Evolutionary conservation across 2,888 invertebrate species (phyloP), one percentile per base, ranked within the genome.

Genomic region (Pediacus dermestoides): DNA sequence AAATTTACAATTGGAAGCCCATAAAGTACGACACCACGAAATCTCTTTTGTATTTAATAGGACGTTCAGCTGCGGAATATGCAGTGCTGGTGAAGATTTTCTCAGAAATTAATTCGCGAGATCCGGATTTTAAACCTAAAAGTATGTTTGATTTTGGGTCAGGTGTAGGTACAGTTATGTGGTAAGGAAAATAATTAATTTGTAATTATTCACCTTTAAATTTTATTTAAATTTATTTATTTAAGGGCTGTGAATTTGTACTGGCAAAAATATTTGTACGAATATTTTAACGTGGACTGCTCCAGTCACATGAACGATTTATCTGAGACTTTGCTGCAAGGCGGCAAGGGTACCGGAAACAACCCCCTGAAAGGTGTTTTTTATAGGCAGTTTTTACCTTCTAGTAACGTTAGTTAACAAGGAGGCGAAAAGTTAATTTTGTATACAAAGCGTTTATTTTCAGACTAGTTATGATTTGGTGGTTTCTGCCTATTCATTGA

Each of bases 121-220:
- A 84, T 61, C 72, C 75, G 0, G 65, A 77, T 10, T 95, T 87
- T 63, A 72, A 73, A 39, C 95, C 95, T 0, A 71, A 75, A 39
- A 80, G 81, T 42, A 76, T 91, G 49, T 86, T 94, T 53, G 94
- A 96, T 70, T 92, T 89, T 67, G 96, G 95, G 1, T 89, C 93
- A 3, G 96, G 96, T 0, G 70, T 89, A 2, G 94, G 93, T 0
- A 85, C 88, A 0, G 87, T 81, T 0, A 79, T 82, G 35, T 93
- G 93, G 93, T 66, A 56, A 46, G 37, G 33, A 22, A 27, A 23
- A 33, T 7, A 12, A 18, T 32, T 33, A 18, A 30, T 26, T 30
- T 26, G n/a, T 10, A 16, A 10, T 28, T 7, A 28, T 18, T 33
- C 11, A 16, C 16, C 12, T 30, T 8, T 22, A 13, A 32, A 27